Conservation (phyloP, 2,113 vertebrate genomes). For the Nesoenas mayeri region DNA sequence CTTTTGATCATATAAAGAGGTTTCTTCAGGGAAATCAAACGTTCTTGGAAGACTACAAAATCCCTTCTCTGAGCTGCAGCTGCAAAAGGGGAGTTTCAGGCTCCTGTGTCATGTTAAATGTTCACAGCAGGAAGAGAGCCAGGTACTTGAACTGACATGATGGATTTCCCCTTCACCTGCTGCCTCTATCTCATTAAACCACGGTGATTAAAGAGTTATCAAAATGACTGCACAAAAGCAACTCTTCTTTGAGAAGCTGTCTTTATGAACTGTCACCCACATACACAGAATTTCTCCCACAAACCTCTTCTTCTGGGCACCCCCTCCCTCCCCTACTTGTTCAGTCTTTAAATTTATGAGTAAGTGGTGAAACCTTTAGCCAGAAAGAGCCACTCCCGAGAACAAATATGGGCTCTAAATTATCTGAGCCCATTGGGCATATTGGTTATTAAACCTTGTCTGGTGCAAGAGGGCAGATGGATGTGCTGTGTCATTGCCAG, state of each 20-base stretch:
- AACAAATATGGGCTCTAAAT: constrained; percentile 59
- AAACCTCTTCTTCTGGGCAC: background rate
- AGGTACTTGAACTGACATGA: constrained; percentile 38
- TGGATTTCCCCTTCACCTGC: constrained; percentile 60
- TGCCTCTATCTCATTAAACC: constrained; percentile 63
- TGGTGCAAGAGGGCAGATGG: constrained; percentile 23
- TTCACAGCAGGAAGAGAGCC: constrained; percentile 30
- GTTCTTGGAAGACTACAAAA: background rate
- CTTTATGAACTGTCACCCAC: background rate
- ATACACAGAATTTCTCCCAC: background rate
- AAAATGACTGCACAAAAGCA: constrained; percentile 56
- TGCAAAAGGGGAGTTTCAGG: background rate
- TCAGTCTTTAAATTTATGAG: constrained; percentile 48
- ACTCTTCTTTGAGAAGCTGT: background rate
- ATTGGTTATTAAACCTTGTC: constrained; percentile 29
- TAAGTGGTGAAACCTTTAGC: constrained; percentile 39
- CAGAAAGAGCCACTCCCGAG: constrained; percentile 23
- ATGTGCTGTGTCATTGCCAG: constrained; percentile 41
- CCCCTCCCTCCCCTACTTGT: background rate
- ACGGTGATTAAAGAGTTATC: constrained; percentile 71
- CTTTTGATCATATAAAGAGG: background rate
- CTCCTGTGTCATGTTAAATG: background rate
- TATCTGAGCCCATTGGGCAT: constrained; percentile 10
- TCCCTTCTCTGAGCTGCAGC: background rate
- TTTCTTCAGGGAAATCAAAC: constrained; percentile 34